A percentile compares a stretch with the other conserved stretches of the same genome.
Conservation (phyloP, 1,140 invertebrate species). For the Drosophila tsacasi region DNA sequence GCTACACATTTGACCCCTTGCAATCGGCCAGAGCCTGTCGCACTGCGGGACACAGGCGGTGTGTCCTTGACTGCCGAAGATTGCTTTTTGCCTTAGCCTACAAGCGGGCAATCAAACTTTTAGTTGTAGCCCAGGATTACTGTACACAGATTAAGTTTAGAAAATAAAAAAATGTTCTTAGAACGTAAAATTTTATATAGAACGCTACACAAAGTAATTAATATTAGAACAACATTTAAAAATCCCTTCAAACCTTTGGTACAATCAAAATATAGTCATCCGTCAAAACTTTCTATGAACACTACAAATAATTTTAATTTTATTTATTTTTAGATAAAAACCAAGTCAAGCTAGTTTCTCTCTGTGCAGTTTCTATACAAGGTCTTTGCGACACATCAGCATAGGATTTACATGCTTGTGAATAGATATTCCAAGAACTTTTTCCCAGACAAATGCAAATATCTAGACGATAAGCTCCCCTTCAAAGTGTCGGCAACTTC, state of each 20-base stretch:
- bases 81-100: conserved; percentile 19
- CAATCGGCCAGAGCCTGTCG: conserved; percentile 40
- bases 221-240: too few relatives aligned
- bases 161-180: background rate
- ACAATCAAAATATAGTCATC: background rate
- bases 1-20: conserved; percentile 50
- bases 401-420: conserved; percentile 12
- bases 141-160: too few relatives aligned
- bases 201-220: too few relatives aligned
- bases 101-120: conserved; percentile 21
- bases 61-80: conserved; percentile 34
- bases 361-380: background rate
- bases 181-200: too few relatives aligned
- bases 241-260: too few relatives aligned
- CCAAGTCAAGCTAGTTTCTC: background rate
- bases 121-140: conserved; percentile 9
- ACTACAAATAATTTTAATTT: too few relatives aligned
- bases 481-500: conserved; percentile 43
- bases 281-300: background rate
- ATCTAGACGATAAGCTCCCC: conserved; percentile 12
- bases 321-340: background rate
- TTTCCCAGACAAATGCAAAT: conserved; percentile 12
- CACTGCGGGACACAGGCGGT: conserved; percentile 11
- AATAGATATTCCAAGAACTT: conserved; percentile 4
- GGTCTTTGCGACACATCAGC: conserved; percentile 2